Evolutionary conservation across 2,888 invertebrate genomes (phyloP), one percentile per base, ranked within the genome.

Genomic region (Drosophila monieri): DNA sequence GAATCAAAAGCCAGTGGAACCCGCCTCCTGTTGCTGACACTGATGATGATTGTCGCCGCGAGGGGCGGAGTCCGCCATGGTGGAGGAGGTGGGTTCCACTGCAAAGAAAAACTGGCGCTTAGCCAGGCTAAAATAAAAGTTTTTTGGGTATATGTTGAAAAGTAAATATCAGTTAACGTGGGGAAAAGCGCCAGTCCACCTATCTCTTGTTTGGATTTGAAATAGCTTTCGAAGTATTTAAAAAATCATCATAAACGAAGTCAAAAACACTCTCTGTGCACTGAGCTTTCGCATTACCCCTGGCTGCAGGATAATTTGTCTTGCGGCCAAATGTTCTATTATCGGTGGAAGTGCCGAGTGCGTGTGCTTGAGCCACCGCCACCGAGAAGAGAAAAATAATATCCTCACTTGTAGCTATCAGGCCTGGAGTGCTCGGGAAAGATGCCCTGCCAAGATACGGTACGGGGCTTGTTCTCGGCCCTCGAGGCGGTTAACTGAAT

Each of bases 321-420:
- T 78, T 73, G 70, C 79, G 78, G 88, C 78, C 76, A 84, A 78
- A 80, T 70, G 71, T 87, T 78, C 88, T 85, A 86, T 88, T 84
- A 87, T 80, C 77, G 65, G 46, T 18, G 43, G 25, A 25, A 44
- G 27, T 53, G 35, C 43, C 23, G 49, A 37, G 21, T 47, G 15
- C 49, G 43, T 61, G 53, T 60, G 21, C 47, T 65, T 49, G 52
- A 51, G 69, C 73, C 58, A 49, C 58, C 61, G 69, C 73, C 58
- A 49, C 58, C 61, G 62, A 71, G 54, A 58, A 58, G 65, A 49
- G 54, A 62, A 75, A 70, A 77, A 78, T 76, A 80, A 85, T 80
- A 80, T 75, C 73, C 73, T 64, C 62, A 65, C 67, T 59, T 39
- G 60, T 58, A 74, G 54, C 61, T 41, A 18, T 18, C 18, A 18